phyloP scores from a whole-genome alignment of 2,113 vertebrate genomes.

The Theristicus caerulescens region DNA sequence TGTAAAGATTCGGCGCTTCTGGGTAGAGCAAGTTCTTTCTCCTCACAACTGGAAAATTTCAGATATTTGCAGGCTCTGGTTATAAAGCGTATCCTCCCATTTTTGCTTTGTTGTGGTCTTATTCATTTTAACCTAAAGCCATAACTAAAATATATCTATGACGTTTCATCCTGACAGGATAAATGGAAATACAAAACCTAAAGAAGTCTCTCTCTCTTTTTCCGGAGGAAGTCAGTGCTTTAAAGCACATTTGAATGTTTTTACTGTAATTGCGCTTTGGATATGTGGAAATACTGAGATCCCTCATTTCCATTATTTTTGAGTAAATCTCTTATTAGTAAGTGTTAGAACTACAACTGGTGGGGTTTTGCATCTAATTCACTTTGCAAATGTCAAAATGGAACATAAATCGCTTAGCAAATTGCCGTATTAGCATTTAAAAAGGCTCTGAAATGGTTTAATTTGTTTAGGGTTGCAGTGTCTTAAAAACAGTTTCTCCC shows the following conservation, averaged over 20 bases:
- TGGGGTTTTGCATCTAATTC: conserved; percentile 57
- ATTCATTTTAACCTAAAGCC: conserved; percentile 59
- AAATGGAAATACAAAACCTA: conserved; percentile 38
- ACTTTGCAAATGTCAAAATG: conserved; percentile 60
- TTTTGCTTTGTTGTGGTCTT: conserved; percentile 55
- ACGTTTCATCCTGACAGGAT: conserved; percentile 48
- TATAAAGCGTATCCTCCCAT: conserved; percentile 10
- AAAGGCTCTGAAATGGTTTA: conserved; percentile 58
- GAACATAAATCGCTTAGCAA: conserved; percentile 60
- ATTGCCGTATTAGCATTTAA: conserved; percentile 64
- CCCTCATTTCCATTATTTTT: conserved; percentile 42
- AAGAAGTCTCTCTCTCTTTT: background rate
- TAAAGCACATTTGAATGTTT: conserved; percentile 32
- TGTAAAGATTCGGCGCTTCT: conserved; percentile 18
- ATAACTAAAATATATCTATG: conserved; percentile 51
- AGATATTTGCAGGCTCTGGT: background rate
- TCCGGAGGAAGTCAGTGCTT: background rate
- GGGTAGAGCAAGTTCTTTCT: conserved; percentile 21
- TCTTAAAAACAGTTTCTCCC: conserved; percentile 34
- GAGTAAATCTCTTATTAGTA: conserved; percentile 57
- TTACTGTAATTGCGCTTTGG: conserved; percentile 44
- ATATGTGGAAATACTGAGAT: conserved; percentile 11
- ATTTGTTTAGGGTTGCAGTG: conserved; percentile 53
- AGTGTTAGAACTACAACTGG: conserved; percentile 50
- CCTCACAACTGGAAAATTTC: conserved; percentile 34